Evolutionary conservation across 2,888 invertebrate species (phyloP), one percentile per base, ranked within the genome.

Genomic region (Pammene aurita): DNA sequence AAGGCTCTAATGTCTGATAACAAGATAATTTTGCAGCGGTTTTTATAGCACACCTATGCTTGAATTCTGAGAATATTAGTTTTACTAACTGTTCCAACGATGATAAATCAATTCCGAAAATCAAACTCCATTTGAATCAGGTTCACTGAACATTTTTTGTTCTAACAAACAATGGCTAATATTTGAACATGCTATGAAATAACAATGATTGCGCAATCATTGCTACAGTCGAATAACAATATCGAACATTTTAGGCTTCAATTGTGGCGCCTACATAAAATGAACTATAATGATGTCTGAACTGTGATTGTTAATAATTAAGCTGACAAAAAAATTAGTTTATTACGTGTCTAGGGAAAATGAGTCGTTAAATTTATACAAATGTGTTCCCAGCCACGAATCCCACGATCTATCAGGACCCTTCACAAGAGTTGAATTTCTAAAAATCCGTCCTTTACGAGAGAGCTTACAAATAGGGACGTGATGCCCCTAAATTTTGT

Each of bases 161-260:
- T 60, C 46, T 42, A 48, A 55, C 60, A 42, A 60, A 60, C 60
- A 64, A 65, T 54, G 54, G 9, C 34, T 58, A 42, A 68, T 55
- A 65, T 58, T 69, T 44, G 38, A 26, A 54, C 46, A 48, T 34
- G 56, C 54, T 35, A 64, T 64, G 52, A 64, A 69, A 65, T 64
- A 64, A 69, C 64, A 52, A 60, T 65, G 69, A 69, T 65, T 60
- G 65, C 58, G 18, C 64, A 68, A 64, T 68, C 63, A 69, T 65
- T 55, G 54, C 65, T 65, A 50, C 56, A 62, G 64, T 60, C 38
- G 54, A 60, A 58, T 64, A 58, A 65, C 65, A 69, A 64, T 60
- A 46, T 58, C 16, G 46, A 48, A 48, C 55, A 60, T 65, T 69
- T 69, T 41, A 69, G 41, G 54, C 46, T 54, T 54, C 38, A 55